phyloP scores from a whole-genome alignment of 2,888 invertebrate genomes.

The Helleia helle region DNA sequence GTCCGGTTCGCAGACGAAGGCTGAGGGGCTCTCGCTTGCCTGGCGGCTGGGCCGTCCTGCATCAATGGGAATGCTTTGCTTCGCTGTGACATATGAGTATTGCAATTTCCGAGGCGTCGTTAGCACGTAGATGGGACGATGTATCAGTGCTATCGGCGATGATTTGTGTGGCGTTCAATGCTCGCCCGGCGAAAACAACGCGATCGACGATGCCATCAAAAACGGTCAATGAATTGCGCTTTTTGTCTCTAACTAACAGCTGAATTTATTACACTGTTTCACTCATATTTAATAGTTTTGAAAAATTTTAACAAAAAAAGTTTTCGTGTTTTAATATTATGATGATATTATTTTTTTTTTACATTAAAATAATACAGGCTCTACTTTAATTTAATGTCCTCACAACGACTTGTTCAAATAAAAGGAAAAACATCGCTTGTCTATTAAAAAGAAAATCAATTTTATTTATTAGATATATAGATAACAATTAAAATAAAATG shows the following conservation, averaged over 20 bases:
- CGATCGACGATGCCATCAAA: slow-evolving; percentile 1
- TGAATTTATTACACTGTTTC: too few species aligned
- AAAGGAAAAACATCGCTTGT: too few species aligned
- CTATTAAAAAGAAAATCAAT: too few species aligned
- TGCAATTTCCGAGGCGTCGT: slow-evolving; percentile 48
- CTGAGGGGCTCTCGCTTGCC: slow-evolving; percentile 29
- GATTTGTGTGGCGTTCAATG: slow-evolving; percentile 40
- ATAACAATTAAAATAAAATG: too few species aligned
- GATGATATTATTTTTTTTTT: too few species aligned
- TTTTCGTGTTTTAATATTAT: too few species aligned
- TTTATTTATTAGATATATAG: too few species aligned
- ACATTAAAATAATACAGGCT: too few species aligned
- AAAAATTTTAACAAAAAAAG: too few species aligned
- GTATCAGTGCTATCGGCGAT: slow-evolving; percentile 38
- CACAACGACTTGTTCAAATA: too few species aligned
- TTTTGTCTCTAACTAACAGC: neutral
- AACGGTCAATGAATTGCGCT: slow-evolving; percentile 1
- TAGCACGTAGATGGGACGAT: slow-evolving; percentile 26
- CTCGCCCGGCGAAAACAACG: slow-evolving; percentile 30
- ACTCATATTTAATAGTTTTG: too few species aligned
- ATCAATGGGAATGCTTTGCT: slow-evolving; percentile 46
- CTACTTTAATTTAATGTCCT: too few species aligned
- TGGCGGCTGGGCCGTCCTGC: slow-evolving; percentile 35
- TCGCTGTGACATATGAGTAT: slow-evolving; percentile 59
- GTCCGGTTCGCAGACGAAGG: slow-evolving; percentile 15